Conservation (phyloP, 2,797 vertebrate species). For the Psittacula derbiana region DNA sequence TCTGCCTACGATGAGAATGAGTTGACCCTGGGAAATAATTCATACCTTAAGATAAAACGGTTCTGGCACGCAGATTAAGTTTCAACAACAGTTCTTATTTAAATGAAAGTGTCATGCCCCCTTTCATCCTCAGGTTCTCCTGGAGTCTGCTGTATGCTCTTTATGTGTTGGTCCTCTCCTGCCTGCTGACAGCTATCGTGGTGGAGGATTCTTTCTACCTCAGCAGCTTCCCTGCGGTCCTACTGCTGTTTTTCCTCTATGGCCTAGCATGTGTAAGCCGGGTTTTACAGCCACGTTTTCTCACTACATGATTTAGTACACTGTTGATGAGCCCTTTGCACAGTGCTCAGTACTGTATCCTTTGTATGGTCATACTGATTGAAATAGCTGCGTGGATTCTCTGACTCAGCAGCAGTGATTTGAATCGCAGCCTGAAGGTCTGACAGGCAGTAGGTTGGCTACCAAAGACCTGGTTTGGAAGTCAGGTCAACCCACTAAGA, state of each 20-base stretch:
- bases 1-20: neutral
- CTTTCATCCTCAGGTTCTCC: conserved; percentile 60
- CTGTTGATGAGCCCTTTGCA: neutral
- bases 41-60: neutral
- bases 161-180: conserved; percentile 28
- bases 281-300: neutral
- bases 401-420: neutral
- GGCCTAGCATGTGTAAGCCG: conserved; percentile 87
- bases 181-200: conserved; percentile 64
- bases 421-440: neutral
- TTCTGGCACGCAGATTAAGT: neutral
- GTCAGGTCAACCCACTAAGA: neutral
- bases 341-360: neutral
- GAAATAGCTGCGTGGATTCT: neutral
- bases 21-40: neutral
- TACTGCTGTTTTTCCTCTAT: conserved; percentile 85
- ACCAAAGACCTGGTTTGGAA: neutral
- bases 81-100: too few species aligned
- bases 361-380: accelerated
- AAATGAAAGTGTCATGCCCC: neutral
- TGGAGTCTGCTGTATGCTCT: conserved; percentile 63
- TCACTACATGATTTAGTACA: accelerated
- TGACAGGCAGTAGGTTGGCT: neutral
- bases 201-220: conserved; percentile 68
- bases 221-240: conserved; percentile 81